These are phyloP conservation scores for Cantharis rustica DNA, from an alignment of 2,888 invertebrate species.

Conservation along the genomic window DNA sequence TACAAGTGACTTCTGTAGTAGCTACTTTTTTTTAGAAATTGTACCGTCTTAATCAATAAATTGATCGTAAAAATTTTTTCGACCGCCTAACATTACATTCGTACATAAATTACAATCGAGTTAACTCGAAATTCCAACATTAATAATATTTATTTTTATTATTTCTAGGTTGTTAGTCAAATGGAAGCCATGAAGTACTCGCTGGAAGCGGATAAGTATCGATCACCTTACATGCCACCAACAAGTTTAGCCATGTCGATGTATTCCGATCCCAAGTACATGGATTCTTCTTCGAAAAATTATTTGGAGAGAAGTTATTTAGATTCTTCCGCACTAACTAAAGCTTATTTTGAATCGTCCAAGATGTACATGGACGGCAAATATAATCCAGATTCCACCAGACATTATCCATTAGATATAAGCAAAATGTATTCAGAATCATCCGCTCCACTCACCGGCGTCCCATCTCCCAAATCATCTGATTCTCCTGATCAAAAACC, in stretches of 20 bases:
- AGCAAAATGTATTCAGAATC: constrained; percentile 70
- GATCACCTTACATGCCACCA: constrained; percentile 70
- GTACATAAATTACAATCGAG: neutral
- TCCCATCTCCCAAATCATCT: constrained; percentile 57
- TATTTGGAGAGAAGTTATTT: constrained; percentile 69
- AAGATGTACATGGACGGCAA: constrained; percentile 73
- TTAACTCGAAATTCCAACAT: constrained; percentile 6
- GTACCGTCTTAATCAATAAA: constrained; percentile 33
- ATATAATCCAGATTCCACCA: constrained; percentile 51
- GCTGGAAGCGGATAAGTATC: constrained; percentile 77
- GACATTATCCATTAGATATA: constrained; percentile 65
- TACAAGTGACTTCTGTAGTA: constrained; percentile 33
- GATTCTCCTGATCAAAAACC: constrained; percentile 59
- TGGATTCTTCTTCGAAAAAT: constrained; percentile 62
- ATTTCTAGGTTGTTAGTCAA: constrained; percentile 71
- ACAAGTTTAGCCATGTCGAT: constrained; percentile 68
- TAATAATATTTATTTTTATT: constrained; percentile 12
- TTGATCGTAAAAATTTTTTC: constrained; percentile 5
- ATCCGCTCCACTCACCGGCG: constrained; percentile 44
- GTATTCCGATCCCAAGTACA: constrained; percentile 74
- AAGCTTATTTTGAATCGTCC: constrained; percentile 72
- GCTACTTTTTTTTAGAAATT: constrained; percentile 12
- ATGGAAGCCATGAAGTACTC: constrained; percentile 82
- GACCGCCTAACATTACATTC: neutral
- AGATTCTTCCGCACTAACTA: constrained; percentile 70